Evolutionary conservation across 2,797 vertebrate genomes (phyloP).

Genomic region (Hydrolagus colliei): DNA sequence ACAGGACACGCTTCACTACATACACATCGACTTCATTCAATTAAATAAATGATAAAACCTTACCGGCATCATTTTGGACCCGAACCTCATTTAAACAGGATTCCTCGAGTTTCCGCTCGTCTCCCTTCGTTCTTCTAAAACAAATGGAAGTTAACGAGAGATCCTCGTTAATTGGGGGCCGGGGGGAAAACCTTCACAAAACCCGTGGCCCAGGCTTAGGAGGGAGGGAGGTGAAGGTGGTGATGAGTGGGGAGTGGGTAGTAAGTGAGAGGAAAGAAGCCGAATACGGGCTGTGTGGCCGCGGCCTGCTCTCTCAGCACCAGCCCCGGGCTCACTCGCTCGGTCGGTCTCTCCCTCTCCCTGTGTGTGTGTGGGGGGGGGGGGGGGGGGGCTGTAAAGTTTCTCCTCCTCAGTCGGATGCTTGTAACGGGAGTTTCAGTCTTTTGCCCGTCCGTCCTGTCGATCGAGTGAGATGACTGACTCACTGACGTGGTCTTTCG

Average conservation of each 20-base stretch:
- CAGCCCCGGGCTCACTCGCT: not conserved
- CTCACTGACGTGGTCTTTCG: no score
- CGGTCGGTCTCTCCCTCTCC: not conserved
- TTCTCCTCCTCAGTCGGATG: not conserved
- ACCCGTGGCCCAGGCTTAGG: no score
- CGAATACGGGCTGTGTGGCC: not conserved
- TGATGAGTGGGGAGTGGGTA: no score
- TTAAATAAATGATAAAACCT: not conserved
- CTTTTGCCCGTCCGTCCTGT: not conserved
- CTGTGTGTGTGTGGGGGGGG: no score
- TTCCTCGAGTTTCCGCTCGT: no score
- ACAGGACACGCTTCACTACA: no score
- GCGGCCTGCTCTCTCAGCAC: not conserved
- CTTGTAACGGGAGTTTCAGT: not conserved
- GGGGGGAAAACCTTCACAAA: no score
- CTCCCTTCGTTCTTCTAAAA: no score
- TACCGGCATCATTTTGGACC: slow-evolving; percentile 28
- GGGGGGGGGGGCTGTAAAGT: not conserved
- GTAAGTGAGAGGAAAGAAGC: not conserved
- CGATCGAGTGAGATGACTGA: not conserved
- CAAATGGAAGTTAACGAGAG: not conserved
- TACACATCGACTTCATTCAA: no score
- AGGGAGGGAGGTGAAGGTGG: no score
- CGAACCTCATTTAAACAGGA: slow-evolving; percentile 24
- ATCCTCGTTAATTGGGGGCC: not conserved